Percentiles rank a stretch among this genome's conserved stretches.
Conservation (phyloP, 2,888 invertebrate species). For the Acanthosepion pharaonis region DNA sequence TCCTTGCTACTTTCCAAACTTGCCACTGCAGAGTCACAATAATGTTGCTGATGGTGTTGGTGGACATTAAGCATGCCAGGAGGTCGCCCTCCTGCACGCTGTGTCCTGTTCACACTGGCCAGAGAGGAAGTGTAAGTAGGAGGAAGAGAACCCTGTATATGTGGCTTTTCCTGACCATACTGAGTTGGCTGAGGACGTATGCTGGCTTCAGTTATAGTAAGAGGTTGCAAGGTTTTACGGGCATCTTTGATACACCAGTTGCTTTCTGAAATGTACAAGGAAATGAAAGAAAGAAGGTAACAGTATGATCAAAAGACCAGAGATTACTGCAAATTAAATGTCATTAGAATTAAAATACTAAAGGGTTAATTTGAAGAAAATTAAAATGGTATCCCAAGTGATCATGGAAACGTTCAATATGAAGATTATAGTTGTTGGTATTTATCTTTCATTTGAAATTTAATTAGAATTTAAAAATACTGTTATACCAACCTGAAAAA, state of each 20-base stretch:
- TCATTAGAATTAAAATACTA: background rate
- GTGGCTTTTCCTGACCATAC: conserved; percentile 36
- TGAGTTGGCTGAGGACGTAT: conserved; percentile 6
- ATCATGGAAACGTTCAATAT: background rate
- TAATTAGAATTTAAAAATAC: background rate
- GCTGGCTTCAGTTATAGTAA: conserved; percentile 40
- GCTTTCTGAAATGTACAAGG: conserved; percentile 43
- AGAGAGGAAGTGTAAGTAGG: background rate
- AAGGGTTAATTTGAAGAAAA: background rate
- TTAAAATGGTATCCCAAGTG: background rate
- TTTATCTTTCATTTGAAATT: background rate
- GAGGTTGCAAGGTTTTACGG: conserved; percentile 43
- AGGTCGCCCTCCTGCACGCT: conserved; percentile 44
- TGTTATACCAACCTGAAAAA: background rate
- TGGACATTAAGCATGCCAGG: background rate
- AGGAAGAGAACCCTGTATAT: conserved; percentile 8
- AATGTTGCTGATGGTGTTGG: background rate
- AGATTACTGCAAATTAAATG: background rate
- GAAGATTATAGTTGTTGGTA: background rate
- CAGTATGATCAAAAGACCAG: conserved; percentile 17
- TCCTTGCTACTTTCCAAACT: conserved; percentile 39
- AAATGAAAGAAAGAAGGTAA: conserved; percentile 11
- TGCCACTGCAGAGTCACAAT: conserved; percentile 39
- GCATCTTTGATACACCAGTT: conserved; percentile 46
- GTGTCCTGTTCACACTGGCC: conserved; percentile 35